phyloP scores from a whole-genome alignment of 2,888 invertebrate species.

The Conomelus anceps region DNA sequence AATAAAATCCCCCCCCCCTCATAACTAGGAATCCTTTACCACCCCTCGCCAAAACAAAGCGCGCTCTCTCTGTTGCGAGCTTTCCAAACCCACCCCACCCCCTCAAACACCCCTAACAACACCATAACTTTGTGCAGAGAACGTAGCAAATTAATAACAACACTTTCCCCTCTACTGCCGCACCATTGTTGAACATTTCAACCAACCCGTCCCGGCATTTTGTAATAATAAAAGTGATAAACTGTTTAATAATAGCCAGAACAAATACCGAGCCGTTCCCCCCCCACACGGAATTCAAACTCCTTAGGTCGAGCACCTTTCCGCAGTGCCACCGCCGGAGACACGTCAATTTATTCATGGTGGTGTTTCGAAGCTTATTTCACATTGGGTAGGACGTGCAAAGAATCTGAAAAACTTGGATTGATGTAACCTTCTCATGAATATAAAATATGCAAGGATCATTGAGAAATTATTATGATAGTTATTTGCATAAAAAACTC shows the following conservation, averaged over 20 bases:
- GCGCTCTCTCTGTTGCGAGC: neutral
- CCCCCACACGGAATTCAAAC: neutral
- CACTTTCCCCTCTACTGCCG: neutral
- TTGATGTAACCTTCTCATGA: neutral
- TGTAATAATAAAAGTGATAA: neutral
- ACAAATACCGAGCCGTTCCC: neutral
- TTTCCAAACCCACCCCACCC: neutral
- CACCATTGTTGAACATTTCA: neutral
- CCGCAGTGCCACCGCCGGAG: neutral
- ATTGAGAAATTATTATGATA: neutral
- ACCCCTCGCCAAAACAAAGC: neutral
- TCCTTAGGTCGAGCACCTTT: neutral
- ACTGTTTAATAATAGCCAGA: neutral
- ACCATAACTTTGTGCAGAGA: neutral
- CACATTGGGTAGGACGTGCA: neutral
- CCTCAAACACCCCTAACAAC: neutral
- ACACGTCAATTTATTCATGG: neutral
- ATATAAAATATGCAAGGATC: neutral
- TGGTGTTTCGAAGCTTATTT: neutral
- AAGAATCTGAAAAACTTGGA: neutral
- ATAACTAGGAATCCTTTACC: too few relatives aligned
- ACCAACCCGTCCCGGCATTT: neutral
- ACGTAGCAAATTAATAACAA: neutral
- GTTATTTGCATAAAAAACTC: neutral
- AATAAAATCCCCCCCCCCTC: too few relatives aligned